phyloP scores from a whole-genome alignment of 2,113 vertebrate genomes.

The Rynchops niger region DNA sequence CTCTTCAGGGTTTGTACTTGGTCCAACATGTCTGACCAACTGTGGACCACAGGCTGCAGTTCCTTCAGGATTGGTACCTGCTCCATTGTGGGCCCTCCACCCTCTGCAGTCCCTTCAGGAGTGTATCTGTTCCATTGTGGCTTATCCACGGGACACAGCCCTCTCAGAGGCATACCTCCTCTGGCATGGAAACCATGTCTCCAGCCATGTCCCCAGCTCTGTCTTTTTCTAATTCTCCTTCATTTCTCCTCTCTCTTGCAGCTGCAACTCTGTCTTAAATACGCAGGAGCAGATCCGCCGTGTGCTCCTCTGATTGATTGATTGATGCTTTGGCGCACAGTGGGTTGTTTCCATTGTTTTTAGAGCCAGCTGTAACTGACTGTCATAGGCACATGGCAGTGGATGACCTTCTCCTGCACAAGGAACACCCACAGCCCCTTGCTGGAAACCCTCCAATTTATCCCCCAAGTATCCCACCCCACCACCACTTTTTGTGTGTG shows the following conservation, averaged over 20 bases:
- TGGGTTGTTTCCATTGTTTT: not conserved
- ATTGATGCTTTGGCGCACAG: not conserved
- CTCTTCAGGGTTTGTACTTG: not conserved
- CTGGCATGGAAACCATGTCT: not conserved
- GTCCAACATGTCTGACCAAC: not conserved
- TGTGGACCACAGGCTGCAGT: not conserved
- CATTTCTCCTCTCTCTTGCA: not conserved
- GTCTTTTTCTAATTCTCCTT: not conserved
- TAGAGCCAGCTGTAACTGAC: not conserved
- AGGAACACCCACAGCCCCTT: not conserved
- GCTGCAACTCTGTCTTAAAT: not conserved
- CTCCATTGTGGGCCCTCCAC: not conserved
- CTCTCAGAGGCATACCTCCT: not conserved
- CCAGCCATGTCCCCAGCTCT: not conserved
- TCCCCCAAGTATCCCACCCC: not conserved
- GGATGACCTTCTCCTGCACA: not conserved
- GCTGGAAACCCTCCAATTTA: not conserved
- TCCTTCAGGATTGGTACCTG: not conserved
- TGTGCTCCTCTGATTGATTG: not conserved
- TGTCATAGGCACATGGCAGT: not conserved
- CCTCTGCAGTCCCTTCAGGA: not conserved
- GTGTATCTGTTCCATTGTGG: not conserved
- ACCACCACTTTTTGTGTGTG: not conserved
- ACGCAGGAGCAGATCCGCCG: not conserved
- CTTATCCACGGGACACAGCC: not conserved